Evolutionary conservation across 1,140 invertebrate genomes (phyloP), one percentile per base, ranked within the genome.

Genomic region (Ooceraea biroi): DNA sequence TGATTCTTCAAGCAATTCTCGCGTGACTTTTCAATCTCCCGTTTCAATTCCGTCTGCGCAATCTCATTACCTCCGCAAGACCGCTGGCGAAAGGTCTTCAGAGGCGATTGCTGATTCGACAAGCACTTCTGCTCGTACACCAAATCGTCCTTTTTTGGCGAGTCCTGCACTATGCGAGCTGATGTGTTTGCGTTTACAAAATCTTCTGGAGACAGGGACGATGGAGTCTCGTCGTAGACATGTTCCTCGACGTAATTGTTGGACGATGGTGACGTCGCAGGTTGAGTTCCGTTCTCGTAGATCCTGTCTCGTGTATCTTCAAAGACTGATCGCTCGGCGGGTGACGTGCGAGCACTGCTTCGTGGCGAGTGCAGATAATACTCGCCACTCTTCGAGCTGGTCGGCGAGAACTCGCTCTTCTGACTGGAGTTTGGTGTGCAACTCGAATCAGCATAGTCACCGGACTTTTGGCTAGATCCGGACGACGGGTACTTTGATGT

Each of bases 371-470:
- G 89, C 3, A 94, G 74, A 63, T 94, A 94, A 46, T 94, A 94
- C 44, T 94, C 93, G 0, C 93, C 93, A 86, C 93, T 94, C 66
- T 94, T 94, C 1, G 93, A 94, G 69, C 93, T 94, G 1, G 91
- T 86, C 0, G 93, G 93, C 17, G 93, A 94, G 73, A 94, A 94
- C 72, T 92, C 93, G 63, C 93, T 94, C 57, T 94, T 94, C 61
- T 94, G 93, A 55, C 93, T 94, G 2, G 93, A 94, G 44, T 94
- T 94, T 0, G 93, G 93, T 0, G 93, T 94, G 61, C 93, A 94
- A 78, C 90, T 93, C 0, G 93, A 94, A 22, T 94, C 93, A 0
- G 92, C 93, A 50, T 93, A 94, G 22, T 94, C 93, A 0, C 91
- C 93, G 0, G 93, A 94, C 58, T 91, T 92, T 17, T 94, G 93